Conservation (phyloP, 2,888 invertebrate species). For the Drosophila engyochracea region DNA sequence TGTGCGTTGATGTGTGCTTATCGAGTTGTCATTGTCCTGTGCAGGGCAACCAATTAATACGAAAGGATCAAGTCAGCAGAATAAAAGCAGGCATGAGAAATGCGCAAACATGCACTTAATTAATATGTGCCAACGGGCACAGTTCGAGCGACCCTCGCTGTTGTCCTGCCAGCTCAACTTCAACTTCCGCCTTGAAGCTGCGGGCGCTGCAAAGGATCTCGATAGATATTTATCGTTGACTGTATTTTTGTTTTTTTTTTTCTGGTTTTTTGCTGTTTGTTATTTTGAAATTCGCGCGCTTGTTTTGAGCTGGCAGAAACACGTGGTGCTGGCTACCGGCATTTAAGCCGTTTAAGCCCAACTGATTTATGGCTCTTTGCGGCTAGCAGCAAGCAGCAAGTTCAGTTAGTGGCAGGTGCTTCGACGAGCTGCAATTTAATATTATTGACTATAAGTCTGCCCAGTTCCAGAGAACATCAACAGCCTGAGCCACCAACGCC, state of each 20-base stretch:
- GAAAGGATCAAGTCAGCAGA: slow-evolving; percentile 44
- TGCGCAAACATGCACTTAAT: slow-evolving; percentile 74
- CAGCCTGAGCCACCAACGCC: slow-evolving; percentile 44
- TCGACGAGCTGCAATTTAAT: slow-evolving; percentile 1
- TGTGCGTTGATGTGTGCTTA: slow-evolving; percentile 81
- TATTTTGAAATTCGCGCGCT: slow-evolving; percentile 65
- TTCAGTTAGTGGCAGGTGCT: slow-evolving; percentile 48
- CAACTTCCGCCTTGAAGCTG: slow-evolving; percentile 60
- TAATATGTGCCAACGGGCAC: slow-evolving; percentile 69
- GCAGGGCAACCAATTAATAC: slow-evolving; percentile 66
- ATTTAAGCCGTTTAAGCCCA: slow-evolving; percentile 70
- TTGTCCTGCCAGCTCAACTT: slow-evolving; percentile 37
- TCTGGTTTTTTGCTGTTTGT: not conserved
- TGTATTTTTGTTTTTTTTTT: not conserved
- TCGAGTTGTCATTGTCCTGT: slow-evolving; percentile 82
- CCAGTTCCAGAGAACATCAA: not conserved
- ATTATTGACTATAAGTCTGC: not conserved
- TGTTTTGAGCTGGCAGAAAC: slow-evolving; percentile 51
- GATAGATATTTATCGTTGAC: slow-evolving; percentile 57
- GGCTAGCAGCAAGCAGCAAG: slow-evolving; percentile 11
- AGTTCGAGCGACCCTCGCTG: slow-evolving; percentile 23
- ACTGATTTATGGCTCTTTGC: slow-evolving; percentile 62
- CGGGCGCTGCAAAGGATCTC: slow-evolving; percentile 49
- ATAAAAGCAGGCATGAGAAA: slow-evolving; percentile 44
- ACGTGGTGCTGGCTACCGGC: slow-evolving; percentile 63